Conservation (phyloP, 2,113 vertebrate species). For the Paradoxurus hermaphroditus region DNA sequence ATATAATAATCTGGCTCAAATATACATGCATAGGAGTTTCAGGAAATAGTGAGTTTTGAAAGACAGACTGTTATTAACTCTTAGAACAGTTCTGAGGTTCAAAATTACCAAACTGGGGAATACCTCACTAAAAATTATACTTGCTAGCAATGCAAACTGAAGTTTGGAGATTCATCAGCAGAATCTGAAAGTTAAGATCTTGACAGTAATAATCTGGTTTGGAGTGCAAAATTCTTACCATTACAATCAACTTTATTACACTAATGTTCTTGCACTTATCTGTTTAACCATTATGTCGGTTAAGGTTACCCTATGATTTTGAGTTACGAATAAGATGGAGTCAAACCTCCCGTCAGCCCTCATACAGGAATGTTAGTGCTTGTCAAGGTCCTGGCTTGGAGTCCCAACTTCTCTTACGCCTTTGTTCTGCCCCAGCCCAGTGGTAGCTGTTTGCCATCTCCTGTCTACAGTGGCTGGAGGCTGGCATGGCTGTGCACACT, state of each 20-base stretch:
- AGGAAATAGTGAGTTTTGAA: background rate
- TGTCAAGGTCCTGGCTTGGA: background rate
- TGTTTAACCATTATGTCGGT: background rate
- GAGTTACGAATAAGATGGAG: background rate
- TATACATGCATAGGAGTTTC: background rate
- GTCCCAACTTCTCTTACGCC: background rate
- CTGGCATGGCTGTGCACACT: rapidly evolving
- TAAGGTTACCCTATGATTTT: background rate
- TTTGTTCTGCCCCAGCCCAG: background rate
- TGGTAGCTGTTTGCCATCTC: background rate
- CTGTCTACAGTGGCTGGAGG: background rate
- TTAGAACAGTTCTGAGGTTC: background rate
- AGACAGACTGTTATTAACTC: background rate
- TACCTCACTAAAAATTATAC: background rate
- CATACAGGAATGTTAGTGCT: too few species aligned
- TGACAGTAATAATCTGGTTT: background rate
- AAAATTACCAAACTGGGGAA: background rate
- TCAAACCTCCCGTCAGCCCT: background rate
- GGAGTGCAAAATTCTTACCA: background rate
- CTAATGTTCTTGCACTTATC: background rate
- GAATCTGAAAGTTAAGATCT: background rate
- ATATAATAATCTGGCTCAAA: background rate
- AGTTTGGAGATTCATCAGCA: background rate
- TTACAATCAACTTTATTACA: background rate
- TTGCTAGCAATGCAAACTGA: background rate